These are phyloP conservation scores for Zosterops borbonicus DNA, from an alignment of 2,113 vertebrate species.

Conservation along the genomic window DNA sequence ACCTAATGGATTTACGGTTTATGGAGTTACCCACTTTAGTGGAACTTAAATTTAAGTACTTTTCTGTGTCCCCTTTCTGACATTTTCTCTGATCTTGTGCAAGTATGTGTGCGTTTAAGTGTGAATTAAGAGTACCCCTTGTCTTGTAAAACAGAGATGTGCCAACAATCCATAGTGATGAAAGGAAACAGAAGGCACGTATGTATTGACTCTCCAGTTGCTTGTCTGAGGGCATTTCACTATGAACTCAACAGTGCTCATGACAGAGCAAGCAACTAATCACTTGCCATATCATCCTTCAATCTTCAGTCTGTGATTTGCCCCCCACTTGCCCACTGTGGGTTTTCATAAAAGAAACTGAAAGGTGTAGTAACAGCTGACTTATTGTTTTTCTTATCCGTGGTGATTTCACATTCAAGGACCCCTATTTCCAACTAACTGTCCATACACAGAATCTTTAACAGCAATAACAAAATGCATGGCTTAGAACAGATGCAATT, in stretches of 20 bases:
- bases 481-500: slow-evolving; percentile 2
- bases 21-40: neutral
- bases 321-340: neutral
- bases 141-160: neutral
- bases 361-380: neutral
- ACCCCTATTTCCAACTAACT: neutral
- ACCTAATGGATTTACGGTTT: neutral
- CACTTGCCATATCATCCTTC: neutral
- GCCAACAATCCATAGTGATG: neutral
- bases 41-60: neutral
- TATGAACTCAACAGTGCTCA: neutral
- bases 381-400: neutral
- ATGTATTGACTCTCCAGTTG: neutral
- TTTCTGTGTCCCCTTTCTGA: neutral
- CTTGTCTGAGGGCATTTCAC: neutral
- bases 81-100: neutral
- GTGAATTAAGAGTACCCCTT: neutral
- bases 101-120: neutral
- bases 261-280: neutral
- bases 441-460: neutral
- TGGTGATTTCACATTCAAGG: neutral
- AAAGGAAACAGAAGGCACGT: neutral
- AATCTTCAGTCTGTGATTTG: neutral
- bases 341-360: neutral
- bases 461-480: neutral